Conservation (phyloP, 1,140 invertebrate genomes). For the Dendrolimus punctatus region DNA sequence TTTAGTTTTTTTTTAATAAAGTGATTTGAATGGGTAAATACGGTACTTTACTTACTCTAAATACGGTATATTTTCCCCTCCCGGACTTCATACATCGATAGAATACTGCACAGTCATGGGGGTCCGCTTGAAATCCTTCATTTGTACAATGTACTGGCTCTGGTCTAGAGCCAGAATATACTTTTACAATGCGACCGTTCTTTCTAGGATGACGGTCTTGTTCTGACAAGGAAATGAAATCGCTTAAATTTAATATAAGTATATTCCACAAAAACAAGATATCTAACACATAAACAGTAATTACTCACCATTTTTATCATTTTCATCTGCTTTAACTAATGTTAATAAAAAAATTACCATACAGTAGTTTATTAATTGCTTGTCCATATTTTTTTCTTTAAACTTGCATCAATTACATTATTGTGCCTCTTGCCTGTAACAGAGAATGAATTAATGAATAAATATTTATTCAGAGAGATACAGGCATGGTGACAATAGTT, state of each 20-base stretch:
- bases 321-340: conserved; percentile 2
- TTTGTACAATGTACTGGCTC: conserved; percentile 41
- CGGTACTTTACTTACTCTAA: conserved; percentile 48
- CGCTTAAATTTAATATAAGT: not conserved
- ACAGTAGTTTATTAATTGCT: conserved; percentile 2
- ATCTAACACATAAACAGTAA: too few species aligned
- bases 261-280: not conserved
- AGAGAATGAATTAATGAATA: not conserved
- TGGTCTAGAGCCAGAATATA: conserved; percentile 42
- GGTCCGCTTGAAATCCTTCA: conserved; percentile 79
- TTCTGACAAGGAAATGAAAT: conserved; percentile 4
- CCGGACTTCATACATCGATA: conserved; percentile 71
- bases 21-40: not conserved
- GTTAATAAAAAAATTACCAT: conserved; percentile 2
- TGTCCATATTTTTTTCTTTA: conserved; percentile 3
- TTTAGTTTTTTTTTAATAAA: not conserved
- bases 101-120: conserved; percentile 73
- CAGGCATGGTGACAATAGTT: too few species aligned
- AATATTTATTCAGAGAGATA: too few species aligned
- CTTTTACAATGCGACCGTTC: conserved; percentile 44
- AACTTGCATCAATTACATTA: conserved; percentile 3
- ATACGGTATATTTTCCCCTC: conserved; percentile 51
- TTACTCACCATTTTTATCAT: conserved; percentile 6
- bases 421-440: conserved; percentile 2
- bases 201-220: conserved; percentile 27